Conservation (phyloP, 1,140 invertebrate species). For the Scylla paramamosain region DNA sequence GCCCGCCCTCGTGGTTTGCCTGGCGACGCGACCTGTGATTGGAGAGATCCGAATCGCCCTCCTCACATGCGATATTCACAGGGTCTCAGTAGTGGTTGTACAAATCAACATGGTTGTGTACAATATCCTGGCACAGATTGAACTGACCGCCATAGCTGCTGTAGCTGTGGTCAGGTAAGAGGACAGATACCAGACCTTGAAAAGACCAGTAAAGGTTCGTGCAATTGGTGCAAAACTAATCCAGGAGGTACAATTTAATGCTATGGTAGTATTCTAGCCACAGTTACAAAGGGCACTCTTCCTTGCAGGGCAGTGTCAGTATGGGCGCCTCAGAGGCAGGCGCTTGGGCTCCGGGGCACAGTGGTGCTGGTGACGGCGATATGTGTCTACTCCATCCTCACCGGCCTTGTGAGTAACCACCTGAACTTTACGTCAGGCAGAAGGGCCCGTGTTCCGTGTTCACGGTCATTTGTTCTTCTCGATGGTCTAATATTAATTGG, state of each 20-base stretch:
- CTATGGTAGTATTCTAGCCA: neutral
- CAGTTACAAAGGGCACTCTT: neutral
- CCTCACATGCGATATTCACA: neutral
- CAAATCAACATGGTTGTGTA: neutral
- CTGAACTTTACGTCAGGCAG: neutral
- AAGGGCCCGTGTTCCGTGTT: neutral
- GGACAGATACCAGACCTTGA: neutral
- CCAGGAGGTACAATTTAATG: too few relatives aligned
- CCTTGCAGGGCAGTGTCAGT: slow-evolving; percentile 31
- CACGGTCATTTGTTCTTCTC: too few relatives aligned
- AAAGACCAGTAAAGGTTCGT: neutral
- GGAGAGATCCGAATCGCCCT: neutral
- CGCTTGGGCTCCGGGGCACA: neutral
- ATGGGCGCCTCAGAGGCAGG: neutral
- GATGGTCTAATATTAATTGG: neutral
- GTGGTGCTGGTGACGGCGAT: neutral
- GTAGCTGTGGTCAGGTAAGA: slow-evolving; percentile 25
- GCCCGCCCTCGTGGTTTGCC: slow-evolving; percentile 8
- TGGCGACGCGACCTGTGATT: neutral
- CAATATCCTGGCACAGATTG: slow-evolving; percentile 10
- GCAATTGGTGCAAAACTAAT: neutral
- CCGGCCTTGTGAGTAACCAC: neutral
- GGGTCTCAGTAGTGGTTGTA: neutral
- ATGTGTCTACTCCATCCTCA: neutral
- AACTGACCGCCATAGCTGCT: neutral